Percentiles rank a stretch among this genome's conserved stretches.
These are phyloP conservation scores for Trachemys scripta DNA, from an alignment of 2,113 vertebrate species.

Conservation along the genomic window DNA sequence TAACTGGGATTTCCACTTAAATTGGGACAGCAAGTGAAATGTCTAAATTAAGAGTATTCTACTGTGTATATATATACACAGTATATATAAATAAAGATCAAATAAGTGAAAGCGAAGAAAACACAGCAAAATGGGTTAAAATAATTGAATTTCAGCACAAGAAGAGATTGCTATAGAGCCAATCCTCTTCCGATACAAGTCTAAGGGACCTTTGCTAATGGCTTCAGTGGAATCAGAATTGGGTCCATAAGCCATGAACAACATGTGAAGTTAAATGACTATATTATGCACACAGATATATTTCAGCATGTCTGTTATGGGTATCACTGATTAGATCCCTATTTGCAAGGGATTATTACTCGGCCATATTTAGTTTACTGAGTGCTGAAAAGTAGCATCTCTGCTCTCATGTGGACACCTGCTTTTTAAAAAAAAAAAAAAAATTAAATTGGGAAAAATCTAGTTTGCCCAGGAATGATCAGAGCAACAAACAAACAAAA, in stretches of 20 bases:
- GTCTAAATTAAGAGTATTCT: background rate
- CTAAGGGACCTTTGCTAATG: constrained; percentile 30
- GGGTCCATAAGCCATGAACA: background rate
- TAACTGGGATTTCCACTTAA: constrained; percentile 1
- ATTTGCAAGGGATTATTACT: background rate
- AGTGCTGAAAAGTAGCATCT: constrained; percentile 8
- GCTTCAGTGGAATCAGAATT: background rate
- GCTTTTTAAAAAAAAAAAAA: background rate
- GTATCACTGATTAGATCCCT: constrained; percentile 29
- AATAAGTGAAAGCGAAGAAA: constrained; percentile 4
- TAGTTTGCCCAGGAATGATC: background rate
- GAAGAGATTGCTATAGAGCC: constrained; percentile 7
- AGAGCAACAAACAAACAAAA: constrained; percentile 14
- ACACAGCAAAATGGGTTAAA: background rate
- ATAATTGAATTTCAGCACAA: constrained; percentile 8
- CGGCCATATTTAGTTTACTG: constrained; percentile 36
- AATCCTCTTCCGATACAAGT: background rate
- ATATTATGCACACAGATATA: background rate
- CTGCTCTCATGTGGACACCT: constrained; percentile 26
- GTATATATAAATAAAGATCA: background rate
- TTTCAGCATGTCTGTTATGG: background rate
- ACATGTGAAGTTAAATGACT: constrained; percentile 25
- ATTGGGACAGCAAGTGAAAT: constrained; percentile 30
- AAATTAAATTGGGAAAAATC: constrained; percentile 1
- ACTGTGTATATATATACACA: background rate